These are phyloP conservation scores for Callinectes sapidus DNA, from an alignment of 2,888 invertebrate genomes.

Conservation along the genomic window DNA sequence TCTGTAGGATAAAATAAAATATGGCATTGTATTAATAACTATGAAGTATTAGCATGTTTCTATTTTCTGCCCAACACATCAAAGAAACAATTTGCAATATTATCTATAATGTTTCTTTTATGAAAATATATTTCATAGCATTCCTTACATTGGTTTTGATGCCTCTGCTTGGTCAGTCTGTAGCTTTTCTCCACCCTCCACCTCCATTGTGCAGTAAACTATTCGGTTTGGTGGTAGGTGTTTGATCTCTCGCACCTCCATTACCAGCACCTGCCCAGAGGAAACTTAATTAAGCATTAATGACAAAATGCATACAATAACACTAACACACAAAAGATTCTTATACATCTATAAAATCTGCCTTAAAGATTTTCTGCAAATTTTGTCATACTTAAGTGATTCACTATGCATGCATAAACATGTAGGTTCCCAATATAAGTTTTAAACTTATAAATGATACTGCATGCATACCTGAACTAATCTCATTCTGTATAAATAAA, in stretches of 20 bases:
- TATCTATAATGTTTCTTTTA: too few species aligned
- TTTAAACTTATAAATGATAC: too few species aligned
- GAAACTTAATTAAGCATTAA: neutral
- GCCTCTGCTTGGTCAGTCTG: constrained; percentile 99
- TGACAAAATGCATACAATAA: neutral
- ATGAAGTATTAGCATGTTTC: too few species aligned
- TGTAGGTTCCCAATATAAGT: too few species aligned
- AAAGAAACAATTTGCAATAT: too few species aligned
- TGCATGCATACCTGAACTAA: too few species aligned
- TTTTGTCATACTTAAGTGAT: neutral
- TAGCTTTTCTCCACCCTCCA: constrained; percentile 98
- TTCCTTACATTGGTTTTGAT: constrained; percentile 93
- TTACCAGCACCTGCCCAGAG: constrained; percentile 89
- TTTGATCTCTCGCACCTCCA: constrained; percentile 99
- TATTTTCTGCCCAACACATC: too few species aligned
- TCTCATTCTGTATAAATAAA: too few species aligned
- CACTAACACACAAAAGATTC: neutral
- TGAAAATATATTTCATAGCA: too few species aligned
- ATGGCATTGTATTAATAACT: too few species aligned
- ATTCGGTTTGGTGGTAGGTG: constrained; percentile 97
- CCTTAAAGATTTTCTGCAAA: neutral
- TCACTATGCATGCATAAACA: too few species aligned
- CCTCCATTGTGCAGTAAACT: constrained; percentile 99
- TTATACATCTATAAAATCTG: neutral
- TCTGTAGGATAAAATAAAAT: too few species aligned